Percentiles rank a stretch among this genome's conserved stretches.
These are phyloP conservation scores for Plotosus lineatus DNA, from an alignment of 2,113 vertebrate species.

Conservation along the genomic window DNA sequence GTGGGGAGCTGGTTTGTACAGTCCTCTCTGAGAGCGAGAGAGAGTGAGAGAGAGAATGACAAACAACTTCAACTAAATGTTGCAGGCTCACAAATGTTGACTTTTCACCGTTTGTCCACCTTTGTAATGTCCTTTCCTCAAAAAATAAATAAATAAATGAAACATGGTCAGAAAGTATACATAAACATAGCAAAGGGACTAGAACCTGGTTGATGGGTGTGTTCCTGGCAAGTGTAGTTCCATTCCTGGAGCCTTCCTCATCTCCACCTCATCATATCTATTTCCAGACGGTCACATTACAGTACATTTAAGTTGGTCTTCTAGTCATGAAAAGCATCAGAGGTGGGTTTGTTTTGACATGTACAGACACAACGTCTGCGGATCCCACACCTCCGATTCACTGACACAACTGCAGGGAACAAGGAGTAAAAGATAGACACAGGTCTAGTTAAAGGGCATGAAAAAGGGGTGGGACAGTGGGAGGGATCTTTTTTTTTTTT, in stretches of 20 bases:
- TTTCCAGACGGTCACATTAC: conserved; percentile 2
- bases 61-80: neutral
- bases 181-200: neutral
- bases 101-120: neutral
- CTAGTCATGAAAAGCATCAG: neutral
- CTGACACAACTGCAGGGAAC: neutral
- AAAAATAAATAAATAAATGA: neutral
- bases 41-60: neutral
- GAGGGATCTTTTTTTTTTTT: conserved; percentile 7
- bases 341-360: conserved; percentile 12
- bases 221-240: conserved; percentile 30
- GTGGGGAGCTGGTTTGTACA: conserved; percentile 42
- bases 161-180: neutral
- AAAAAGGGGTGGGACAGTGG: neutral
- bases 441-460: neutral
- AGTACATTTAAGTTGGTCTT: conserved; percentile 21
- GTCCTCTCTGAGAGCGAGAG: no score
- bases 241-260: conserved; percentile 31
- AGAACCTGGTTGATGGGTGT: neutral
- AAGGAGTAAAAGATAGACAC: neutral
- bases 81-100: neutral
- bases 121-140: neutral
- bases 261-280: conserved; percentile 11
- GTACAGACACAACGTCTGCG: conserved; percentile 27
- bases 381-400: conserved; percentile 21